phyloP scores from a whole-genome alignment of 1,140 invertebrate species.

The Drosophila eugracilis region DNA sequence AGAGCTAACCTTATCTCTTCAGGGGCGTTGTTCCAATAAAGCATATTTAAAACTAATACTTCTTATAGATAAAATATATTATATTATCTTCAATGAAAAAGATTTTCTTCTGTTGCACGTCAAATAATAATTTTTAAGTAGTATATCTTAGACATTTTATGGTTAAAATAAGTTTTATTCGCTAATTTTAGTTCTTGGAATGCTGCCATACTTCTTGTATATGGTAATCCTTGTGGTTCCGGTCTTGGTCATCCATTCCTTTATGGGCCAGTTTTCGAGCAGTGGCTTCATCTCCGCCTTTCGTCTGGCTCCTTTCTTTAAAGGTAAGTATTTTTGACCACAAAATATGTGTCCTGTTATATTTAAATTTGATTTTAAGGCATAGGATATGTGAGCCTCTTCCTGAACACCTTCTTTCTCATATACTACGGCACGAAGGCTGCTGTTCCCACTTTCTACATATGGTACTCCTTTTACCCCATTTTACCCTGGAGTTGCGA shows the following conservation, averaged over 20 bases:
- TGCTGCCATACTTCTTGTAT: slow-evolving; percentile 64
- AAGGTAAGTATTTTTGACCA: too few relatives aligned
- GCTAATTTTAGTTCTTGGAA: slow-evolving; percentile 48
- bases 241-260: slow-evolving; percentile 75
- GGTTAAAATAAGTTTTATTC: too few relatives aligned
- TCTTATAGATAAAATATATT: too few relatives aligned
- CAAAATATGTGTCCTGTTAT: too few relatives aligned
- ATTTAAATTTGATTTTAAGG: slow-evolving; percentile 37
- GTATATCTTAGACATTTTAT: too few relatives aligned
- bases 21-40: slow-evolving; percentile 1
- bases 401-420: slow-evolving; percentile 48
- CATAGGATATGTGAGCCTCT: slow-evolving; percentile 71
- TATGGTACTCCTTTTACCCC: slow-evolving; percentile 60
- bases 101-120: too few relatives aligned
- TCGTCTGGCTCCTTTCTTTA: slow-evolving; percentile 76
- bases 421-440: slow-evolving; percentile 68
- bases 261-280: slow-evolving; percentile 80
- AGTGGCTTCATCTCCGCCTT: slow-evolving; percentile 79
- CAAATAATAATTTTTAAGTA: too few relatives aligned
- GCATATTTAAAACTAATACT: too few relatives aligned
- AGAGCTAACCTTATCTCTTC: too few relatives aligned
- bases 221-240: slow-evolving; percentile 68
- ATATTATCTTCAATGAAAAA: too few relatives aligned
- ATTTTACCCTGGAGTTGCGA: slow-evolving; percentile 79
- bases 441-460: slow-evolving; percentile 63